Evolutionary conservation across 2,797 vertebrate genomes (phyloP), one percentile per base, ranked within the genome.

Genomic region (Eulemur rubriventer): DNA sequence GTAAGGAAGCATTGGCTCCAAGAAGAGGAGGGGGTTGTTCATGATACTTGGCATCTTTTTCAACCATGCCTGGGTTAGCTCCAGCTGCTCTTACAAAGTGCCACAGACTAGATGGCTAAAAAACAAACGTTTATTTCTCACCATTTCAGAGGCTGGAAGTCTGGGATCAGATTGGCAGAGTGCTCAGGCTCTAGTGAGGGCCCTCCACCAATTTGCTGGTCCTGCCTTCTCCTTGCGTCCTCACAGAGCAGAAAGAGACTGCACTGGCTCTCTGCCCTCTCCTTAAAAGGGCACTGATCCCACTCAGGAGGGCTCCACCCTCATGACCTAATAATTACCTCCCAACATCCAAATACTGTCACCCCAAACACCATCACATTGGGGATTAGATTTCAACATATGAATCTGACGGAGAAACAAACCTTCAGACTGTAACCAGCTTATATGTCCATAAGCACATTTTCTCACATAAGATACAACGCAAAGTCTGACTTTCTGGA

Each of bases 131-230:
- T 46, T 46, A 16, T 14, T 48, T 59, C 28, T 59, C 33, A 13
- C 7, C 4, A n/a, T 41, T 83, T 33, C 38, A 1, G 38, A 50
- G n/a, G 18, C 35, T 48, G 3, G 10, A 20, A 18, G 33, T 30
- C 63, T 70, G 38, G 38, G 16, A 5, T 12, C 4, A 6, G 28
- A 0, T 1, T 46, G 26, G 41, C 41, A 16, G 35, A 0, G 0
- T 10, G 33, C 10, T 33, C 13, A 2, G 4, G 28, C 24, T 50
- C n/a, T 50, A 20, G 6, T 41, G 75, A 14, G 55, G 3, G 14
- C 5, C 48, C 14, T 38, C 43, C 18, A 33, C 26, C 5, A 3
- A 13, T 11, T 6, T 48, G 18, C 20, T 26, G n/a, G 10, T 28
- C 46, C 46, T 16, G 35, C 30, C 14, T 10, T n/a, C 78, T 57